phyloP scores from a whole-genome alignment of 2,797 vertebrate genomes.

The Spinus pinus region DNA sequence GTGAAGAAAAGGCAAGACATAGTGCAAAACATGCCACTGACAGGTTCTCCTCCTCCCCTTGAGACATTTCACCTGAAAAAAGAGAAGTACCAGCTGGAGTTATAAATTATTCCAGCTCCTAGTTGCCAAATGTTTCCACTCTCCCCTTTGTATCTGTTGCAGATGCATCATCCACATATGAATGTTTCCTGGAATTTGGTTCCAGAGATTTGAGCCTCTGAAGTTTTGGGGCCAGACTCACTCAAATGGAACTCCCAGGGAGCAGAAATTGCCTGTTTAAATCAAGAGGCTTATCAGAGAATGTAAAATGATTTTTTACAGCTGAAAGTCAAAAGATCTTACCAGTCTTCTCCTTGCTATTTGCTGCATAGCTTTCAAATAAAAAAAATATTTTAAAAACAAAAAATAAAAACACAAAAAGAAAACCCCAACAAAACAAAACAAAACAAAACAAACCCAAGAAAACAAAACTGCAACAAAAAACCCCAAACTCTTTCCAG shows the following conservation, averaged over 20 bases:
- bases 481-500: not conserved
- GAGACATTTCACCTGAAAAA: constrained; percentile 48
- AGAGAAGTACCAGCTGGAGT: constrained; percentile 53
- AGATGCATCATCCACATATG: constrained; percentile 56
- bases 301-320: constrained; percentile 29
- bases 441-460: not conserved
- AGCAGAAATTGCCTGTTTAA: constrained; percentile 55
- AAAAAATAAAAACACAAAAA: too few relatives aligned
- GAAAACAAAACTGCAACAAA: not conserved
- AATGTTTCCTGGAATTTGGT: constrained; percentile 56
- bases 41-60: constrained; percentile 16
- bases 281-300: constrained; percentile 46
- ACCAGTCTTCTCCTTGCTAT: constrained; percentile 8
- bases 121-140: constrained; percentile 49
- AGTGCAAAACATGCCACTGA: not conserved
- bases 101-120: constrained; percentile 29
- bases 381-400: not conserved
- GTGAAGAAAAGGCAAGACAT: not conserved
- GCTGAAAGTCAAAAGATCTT: constrained; percentile 41
- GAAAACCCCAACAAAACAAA: not conserved
- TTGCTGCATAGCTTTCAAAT: constrained; percentile 11
- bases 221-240: constrained; percentile 49
- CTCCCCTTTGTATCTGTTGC: constrained; percentile 56
- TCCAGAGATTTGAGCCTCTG: constrained; percentile 56
- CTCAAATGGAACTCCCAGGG: constrained; percentile 50